Percentiles rank a stretch among this genome's conserved stretches.
These are phyloP conservation scores for Eriocheir sinensis DNA, from an alignment of 1,140 invertebrate species.

Conservation along the genomic window DNA sequence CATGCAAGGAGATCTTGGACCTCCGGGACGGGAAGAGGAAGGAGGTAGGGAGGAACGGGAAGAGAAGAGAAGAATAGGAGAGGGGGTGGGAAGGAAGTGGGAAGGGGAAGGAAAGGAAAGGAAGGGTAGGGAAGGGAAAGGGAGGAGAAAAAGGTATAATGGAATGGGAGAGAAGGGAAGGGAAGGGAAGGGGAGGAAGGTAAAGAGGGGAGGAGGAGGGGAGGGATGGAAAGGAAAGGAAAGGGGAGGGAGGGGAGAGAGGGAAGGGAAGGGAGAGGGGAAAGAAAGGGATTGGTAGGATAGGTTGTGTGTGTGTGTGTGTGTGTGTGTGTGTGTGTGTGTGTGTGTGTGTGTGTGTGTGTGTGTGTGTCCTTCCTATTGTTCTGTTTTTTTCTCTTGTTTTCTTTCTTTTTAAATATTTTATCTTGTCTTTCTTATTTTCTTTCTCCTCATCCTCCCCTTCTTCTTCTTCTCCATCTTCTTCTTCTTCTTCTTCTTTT, in stretches of 20 bases:
- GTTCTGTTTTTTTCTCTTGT: background rate
- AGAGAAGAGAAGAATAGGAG: too few relatives aligned
- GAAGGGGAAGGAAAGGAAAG: too few relatives aligned
- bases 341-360: background rate
- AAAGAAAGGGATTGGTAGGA: background rate
- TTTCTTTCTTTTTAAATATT: background rate
- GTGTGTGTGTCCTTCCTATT: background rate
- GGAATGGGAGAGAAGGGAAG: too few relatives aligned
- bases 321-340: slow-evolving; percentile 22
- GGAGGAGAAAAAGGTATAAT: too few relatives aligned
- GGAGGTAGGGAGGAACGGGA: background rate
- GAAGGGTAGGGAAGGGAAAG: background rate
- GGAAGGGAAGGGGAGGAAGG: too few relatives aligned
- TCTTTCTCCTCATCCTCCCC: background rate
- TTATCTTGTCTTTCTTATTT: background rate
- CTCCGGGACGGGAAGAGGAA: slow-evolving; percentile 80
- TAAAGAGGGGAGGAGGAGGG: too few relatives aligned
- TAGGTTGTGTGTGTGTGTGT: background rate
- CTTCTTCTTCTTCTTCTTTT: background rate
- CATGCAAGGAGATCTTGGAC: too few relatives aligned
- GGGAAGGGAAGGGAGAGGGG: background rate
- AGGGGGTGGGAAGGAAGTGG: background rate
- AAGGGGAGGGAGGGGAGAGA: background rate
- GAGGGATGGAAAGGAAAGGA: background rate
- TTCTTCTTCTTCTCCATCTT: background rate